phyloP scores from a whole-genome alignment of 2,888 invertebrate species.

The Pantelozetes paolii region DNA sequence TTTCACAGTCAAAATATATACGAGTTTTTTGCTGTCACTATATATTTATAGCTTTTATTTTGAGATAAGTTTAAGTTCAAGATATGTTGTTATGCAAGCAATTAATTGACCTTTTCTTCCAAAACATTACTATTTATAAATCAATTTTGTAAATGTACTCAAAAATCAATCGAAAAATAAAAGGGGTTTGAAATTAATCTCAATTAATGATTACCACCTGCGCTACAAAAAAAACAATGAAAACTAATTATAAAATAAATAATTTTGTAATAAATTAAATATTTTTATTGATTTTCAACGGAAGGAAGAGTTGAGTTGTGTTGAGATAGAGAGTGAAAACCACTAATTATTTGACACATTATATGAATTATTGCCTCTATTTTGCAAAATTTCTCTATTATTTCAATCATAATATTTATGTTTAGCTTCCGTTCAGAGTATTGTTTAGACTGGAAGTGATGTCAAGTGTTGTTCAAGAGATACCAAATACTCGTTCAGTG shows the following conservation, averaged over 20 bases:
- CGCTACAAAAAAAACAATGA: background rate
- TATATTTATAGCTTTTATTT: background rate
- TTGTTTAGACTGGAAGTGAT: background rate
- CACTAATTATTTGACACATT: background rate
- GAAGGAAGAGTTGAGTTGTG: constrained; percentile 5
- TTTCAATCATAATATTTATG: constrained; percentile 10
- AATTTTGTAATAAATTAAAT: background rate
- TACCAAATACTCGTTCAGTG: background rate
- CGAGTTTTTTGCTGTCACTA: background rate
- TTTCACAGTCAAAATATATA: constrained; percentile 20
- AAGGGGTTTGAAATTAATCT: background rate
- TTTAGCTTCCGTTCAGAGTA: background rate
- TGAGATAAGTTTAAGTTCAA: background rate
- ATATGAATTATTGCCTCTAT: background rate
- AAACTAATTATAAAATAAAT: background rate
- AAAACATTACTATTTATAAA: background rate
- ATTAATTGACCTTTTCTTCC: background rate
- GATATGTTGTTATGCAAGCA: background rate
- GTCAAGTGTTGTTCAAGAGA: background rate
- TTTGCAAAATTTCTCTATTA: background rate
- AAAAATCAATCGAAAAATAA: background rate
- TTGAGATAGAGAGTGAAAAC: constrained; percentile 24
- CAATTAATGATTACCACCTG: background rate
- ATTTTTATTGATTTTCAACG: background rate
- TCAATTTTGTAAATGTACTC: background rate